Evolutionary conservation across 2,113 vertebrate genomes (phyloP), one percentile per base, ranked within the genome.

Genomic region (Epinephelus cyanopodus): DNA sequence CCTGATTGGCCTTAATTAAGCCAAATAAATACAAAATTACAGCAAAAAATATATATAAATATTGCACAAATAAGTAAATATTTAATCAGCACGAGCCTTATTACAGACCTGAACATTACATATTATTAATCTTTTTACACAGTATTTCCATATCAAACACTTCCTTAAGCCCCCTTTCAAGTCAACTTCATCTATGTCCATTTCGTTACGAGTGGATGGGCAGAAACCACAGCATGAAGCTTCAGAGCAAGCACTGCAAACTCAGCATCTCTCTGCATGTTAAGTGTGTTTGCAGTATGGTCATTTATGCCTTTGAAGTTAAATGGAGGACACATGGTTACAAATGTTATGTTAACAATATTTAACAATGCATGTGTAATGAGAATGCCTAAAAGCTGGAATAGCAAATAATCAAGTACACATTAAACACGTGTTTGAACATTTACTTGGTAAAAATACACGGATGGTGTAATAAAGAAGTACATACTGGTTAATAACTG

Each of bases 401-500:
- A 29, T 3, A 42, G 39, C 19, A 52, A 19, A 50, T 1, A 17
- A 17, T 50, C 12, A 63, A 13, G 14, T 27, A 7, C 23, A 45
- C 17, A 33, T 39, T 52, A 23, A 63, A 53, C 10, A 69, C 47
- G 21, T 13, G 6, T 50, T 52, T 27, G 18, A 66, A 45, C 13
- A 11, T 57, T 33, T 12, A 45, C 21, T 48, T 62, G 39, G 19
- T 27, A 37, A 60, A 56, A 81, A 18, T 19, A 5, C 1, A 50
- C 19, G 3, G 17, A 18, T 27, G 10, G 4, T 27, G 1, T 9
- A 83, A 47, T 62, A 19, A 73, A 82, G 45, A 21, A 60, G 60
- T 87, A 97, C 98, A 93, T 95, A 99, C 98, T 99, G 98, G 91
- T 99, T 99, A 89, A 99, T 93, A 80, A 97, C 86, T 29, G 98